Percentiles rank a stretch among this genome's conserved stretches.
Evolutionary conservation across 1,140 invertebrate genomes (phyloP).

Genomic region (Pseudomyrmex cubaensis): DNA sequence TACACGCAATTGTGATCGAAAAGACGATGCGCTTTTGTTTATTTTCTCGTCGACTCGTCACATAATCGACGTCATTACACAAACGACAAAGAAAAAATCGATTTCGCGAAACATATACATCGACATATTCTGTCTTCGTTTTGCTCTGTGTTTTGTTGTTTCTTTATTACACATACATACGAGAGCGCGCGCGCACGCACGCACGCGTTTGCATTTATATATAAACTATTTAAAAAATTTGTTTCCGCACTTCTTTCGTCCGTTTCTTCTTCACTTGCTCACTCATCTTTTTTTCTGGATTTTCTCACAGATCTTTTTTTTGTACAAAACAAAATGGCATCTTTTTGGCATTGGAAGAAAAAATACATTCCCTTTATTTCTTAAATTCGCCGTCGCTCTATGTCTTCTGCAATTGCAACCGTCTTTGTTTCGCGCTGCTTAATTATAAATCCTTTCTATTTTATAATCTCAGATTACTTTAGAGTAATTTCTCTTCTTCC

Average conservation of each 20-base stretch:
- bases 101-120: constrained; percentile 81
- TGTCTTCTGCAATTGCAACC: constrained; percentile 65
- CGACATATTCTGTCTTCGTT: constrained; percentile 68
- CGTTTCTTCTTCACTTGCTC: constrained; percentile 13
- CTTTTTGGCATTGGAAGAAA: constrained; percentile 85
- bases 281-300: constrained; percentile 71
- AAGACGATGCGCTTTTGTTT: not conserved
- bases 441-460: not conserved
- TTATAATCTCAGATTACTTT: constrained; percentile 27
- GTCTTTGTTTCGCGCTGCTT: constrained; percentile 60
- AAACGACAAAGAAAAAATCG: constrained; percentile 75
- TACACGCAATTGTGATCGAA: not conserved
- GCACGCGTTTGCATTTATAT: constrained; percentile 9
- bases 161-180: constrained; percentile 77
- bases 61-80: not conserved
- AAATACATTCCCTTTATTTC: constrained; percentile 80
- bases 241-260: constrained; percentile 48
- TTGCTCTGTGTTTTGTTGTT: constrained; percentile 54
- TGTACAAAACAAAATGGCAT: constrained; percentile 83
- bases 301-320: constrained; percentile 78
- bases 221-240: constrained; percentile 76
- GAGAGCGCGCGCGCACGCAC: constrained; percentile 59
- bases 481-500: constrained; percentile 18
- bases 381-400: constrained; percentile 68
- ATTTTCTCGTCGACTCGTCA: not conserved